These are phyloP conservation scores for Aethina tumida DNA, from an alignment of 1,140 invertebrate genomes.

Conservation along the genomic window DNA sequence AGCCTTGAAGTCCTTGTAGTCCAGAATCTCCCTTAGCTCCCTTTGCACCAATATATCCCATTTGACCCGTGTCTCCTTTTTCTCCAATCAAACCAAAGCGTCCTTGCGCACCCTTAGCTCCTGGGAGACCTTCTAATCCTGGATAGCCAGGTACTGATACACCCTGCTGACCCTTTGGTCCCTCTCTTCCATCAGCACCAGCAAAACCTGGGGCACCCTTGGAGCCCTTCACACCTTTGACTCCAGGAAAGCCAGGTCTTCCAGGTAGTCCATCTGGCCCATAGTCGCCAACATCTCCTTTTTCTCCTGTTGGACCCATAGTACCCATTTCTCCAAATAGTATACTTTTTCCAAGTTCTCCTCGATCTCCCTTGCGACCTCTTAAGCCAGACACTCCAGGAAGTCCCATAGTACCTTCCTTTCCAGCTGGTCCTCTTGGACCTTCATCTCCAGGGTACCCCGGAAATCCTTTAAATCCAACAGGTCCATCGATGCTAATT, in stretches of 20 bases:
- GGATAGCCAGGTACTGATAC: constrained; percentile 47
- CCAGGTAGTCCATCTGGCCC: constrained; percentile 43
- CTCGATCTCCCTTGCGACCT: constrained; percentile 42
- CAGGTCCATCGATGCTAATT: constrained; percentile 47
- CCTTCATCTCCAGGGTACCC: constrained; percentile 56
- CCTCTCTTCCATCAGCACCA: constrained; percentile 49
- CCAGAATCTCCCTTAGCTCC: constrained; percentile 36
- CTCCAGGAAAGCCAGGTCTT: constrained; percentile 41
- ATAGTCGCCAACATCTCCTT: constrained; percentile 43
- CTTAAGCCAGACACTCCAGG: constrained; percentile 49
- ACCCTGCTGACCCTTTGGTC: too few species aligned
- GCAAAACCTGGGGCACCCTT: constrained; percentile 43
- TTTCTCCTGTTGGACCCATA: constrained; percentile 44
- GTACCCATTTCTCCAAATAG: constrained; percentile 42
- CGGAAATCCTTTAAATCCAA: constrained; percentile 51
- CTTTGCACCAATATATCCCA: constrained; percentile 41
- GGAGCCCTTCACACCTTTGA: constrained; percentile 47
- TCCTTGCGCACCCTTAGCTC: constrained; percentile 46
- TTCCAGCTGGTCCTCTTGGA: constrained; percentile 38
- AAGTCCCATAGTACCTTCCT: constrained; percentile 43
- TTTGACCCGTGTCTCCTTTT: constrained; percentile 48
- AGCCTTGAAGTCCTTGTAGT: constrained; percentile 45
- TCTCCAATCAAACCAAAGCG: constrained; percentile 52
- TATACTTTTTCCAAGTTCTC: constrained; percentile 41
- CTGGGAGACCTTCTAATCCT: constrained; percentile 56